Evolutionary conservation across 2,113 vertebrate species (phyloP).

Genomic region (Nothoprocta perdicaria): DNA sequence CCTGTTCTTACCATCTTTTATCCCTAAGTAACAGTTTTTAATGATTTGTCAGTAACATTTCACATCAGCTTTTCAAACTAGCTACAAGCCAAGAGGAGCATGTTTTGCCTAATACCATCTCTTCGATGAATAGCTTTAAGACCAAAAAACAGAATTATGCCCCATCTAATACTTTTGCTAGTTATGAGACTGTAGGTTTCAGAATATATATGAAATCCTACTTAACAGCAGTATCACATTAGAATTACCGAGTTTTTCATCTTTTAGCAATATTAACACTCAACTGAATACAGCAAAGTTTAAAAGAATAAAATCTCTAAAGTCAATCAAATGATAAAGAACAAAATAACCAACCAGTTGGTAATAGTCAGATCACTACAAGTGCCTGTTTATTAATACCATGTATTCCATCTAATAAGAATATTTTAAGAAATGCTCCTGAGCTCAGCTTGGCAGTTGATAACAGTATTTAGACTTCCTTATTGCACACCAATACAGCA

Average conservation of each 20-base stretch:
- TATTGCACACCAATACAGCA: neutral
- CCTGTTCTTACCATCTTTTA: neutral
- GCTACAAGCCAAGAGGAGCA: neutral
- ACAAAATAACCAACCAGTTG: neutral
- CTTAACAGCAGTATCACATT: neutral
- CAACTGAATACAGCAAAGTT: neutral
- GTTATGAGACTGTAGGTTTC: neutral
- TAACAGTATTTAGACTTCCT: neutral
- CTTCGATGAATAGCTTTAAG: neutral
- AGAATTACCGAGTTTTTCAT: neutral
- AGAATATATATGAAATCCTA: neutral
- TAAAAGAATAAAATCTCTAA: neutral
- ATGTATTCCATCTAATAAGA: fast-evolving
- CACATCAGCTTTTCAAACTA: neutral
- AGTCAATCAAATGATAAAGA: neutral
- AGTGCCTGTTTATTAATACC: neutral
- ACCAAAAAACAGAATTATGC: neutral
- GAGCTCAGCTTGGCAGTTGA: neutral
- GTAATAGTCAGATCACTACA: neutral
- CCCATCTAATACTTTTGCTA: neutral
- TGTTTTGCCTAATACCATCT: neutral
- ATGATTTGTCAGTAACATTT: neutral
- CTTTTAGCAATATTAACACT: neutral
- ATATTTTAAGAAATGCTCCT: neutral
- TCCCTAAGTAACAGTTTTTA: neutral